Percentiles rank a stretch among this genome's conserved stretches.
These are phyloP conservation scores for Gymnogyps californianus DNA, from an alignment of 2,113 vertebrate species.

Conservation along the genomic window DNA sequence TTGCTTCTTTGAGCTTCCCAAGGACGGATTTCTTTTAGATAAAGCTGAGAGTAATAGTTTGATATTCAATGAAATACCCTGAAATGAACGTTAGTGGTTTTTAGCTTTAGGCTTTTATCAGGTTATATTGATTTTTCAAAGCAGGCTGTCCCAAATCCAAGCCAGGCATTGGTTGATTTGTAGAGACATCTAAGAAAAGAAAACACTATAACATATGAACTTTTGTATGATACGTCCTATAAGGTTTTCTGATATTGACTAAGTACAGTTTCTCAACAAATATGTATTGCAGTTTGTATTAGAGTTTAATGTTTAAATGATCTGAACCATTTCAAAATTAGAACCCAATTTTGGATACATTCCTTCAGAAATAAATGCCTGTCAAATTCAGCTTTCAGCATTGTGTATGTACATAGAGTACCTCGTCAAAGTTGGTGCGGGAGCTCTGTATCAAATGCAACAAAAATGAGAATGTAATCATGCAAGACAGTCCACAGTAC, in stretches of 20 bases:
- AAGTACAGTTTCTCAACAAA: background rate
- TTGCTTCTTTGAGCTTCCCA: background rate
- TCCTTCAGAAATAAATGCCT: background rate
- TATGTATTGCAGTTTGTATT: background rate
- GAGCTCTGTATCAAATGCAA: background rate
- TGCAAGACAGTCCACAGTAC: background rate
- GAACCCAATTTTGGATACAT: background rate
- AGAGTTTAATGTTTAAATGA: background rate
- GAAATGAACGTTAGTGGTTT: conserved; percentile 14
- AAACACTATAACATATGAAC: background rate
- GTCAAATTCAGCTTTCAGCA: background rate
- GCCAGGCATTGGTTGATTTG: background rate
- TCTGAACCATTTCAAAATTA: background rate
- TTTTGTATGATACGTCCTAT: background rate
- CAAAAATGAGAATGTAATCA: background rate
- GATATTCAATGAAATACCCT: conserved; percentile 34
- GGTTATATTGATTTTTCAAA: conserved; percentile 48
- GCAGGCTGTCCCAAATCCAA: conserved; percentile 4
- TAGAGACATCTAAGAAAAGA: background rate
- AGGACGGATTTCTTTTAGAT: conserved; percentile 14
- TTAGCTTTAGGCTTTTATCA: conserved; percentile 28
- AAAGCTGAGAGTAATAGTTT: background rate
- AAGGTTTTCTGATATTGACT: background rate
- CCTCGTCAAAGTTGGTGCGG: background rate
- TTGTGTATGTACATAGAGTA: background rate